Evolutionary conservation across 1,140 invertebrate species (phyloP), one percentile per base, ranked within the genome.

Genomic region (Samia ricini): DNA sequence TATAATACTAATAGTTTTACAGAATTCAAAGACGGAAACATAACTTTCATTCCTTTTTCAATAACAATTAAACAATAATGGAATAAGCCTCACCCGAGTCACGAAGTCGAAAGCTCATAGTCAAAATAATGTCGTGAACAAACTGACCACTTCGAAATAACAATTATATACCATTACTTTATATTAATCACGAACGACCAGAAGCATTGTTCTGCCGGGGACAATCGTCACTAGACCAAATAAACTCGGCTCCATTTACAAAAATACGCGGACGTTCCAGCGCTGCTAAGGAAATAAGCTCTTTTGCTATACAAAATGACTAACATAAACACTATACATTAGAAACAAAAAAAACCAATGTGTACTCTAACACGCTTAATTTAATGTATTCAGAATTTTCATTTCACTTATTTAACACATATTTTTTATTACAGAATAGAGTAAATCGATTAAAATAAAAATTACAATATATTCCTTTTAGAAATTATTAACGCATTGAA

Each of bases 191-290:
- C 69, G 56, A 77, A 52, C 71, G 66, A 61, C 64, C 61, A 64
- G 23, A 51, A 77, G 73, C 84, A 89, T 89, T 89, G 86, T 89
- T 89, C 83, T 69, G 64, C 61, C 55, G 63, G 23, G 77, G 81
- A 88, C 83, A 86, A 85, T 84, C 79, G 81, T 70, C 63, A 75
- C 83, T 88, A 89, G 87, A 88, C 85, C 79, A 89, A 88, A 88
- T 89, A 89, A 81, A 66, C 64, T 56, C 69, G 64, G 68, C 65
- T 82, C 75, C 61, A 58, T 66, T 84, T 84, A 83, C 77, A 54
- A 71, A 74, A 76, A 76, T 67, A 77, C 56, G 33, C 33, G 10
- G 33, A 15, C 33, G 33, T 71, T 48, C 7, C 57, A 56, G 72
- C 63, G 60, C 64, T 61, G 60, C 64, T 63, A 62, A 66, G 63